Percentiles rank a stretch among this genome's conserved stretches.
Evolutionary conservation across 1,140 invertebrate genomes (phyloP).

Genomic region (Homalodisca vitripennis): DNA sequence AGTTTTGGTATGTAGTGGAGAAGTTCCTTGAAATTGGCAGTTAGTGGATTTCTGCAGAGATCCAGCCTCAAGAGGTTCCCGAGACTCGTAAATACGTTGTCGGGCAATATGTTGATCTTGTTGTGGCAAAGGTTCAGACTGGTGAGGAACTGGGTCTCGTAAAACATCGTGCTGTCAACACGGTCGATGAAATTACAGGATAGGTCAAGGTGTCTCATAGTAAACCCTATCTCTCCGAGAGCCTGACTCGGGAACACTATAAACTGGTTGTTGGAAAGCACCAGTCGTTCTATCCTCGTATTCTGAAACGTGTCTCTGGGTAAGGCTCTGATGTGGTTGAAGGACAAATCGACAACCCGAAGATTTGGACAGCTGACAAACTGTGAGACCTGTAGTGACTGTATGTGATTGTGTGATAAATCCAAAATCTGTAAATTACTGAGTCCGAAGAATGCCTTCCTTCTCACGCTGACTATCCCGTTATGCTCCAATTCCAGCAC

Average conservation of each 20-base stretch:
- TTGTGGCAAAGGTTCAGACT: slow-evolving; percentile 77
- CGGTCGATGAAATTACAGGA: slow-evolving; percentile 81
- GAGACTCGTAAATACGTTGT: slow-evolving; percentile 84
- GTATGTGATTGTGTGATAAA: slow-evolving; percentile 72
- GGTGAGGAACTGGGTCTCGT: slow-evolving; percentile 73
- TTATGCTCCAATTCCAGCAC: slow-evolving; percentile 73
- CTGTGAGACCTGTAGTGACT: slow-evolving; percentile 74
- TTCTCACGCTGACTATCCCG: slow-evolving; percentile 65
- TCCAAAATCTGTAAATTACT: slow-evolving; percentile 74
- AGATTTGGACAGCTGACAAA: slow-evolving; percentile 76
- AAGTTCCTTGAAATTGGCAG: slow-evolving; percentile 85
- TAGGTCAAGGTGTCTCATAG: slow-evolving; percentile 71
- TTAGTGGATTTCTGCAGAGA: slow-evolving; percentile 74
- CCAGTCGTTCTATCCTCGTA: slow-evolving; percentile 75
- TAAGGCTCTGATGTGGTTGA: slow-evolving; percentile 72
- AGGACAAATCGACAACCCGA: slow-evolving; percentile 70
- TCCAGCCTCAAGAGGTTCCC: slow-evolving; percentile 74
- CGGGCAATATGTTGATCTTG: slow-evolving; percentile 78
- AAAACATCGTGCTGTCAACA: slow-evolving; percentile 83
- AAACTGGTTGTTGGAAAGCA: slow-evolving; percentile 77
- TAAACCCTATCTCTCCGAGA: slow-evolving; percentile 71
- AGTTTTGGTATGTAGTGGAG: slow-evolving; percentile 83
- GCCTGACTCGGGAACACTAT: slow-evolving; percentile 68
- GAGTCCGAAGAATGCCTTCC: slow-evolving; percentile 73
- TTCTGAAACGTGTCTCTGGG: slow-evolving; percentile 77